A percentile compares a stretch with the other conserved stretches of the same genome.
These are phyloP conservation scores for Cremastobaeus sp. DNA, from an alignment of 2,888 invertebrate genomes.

Conservation along the genomic window DNA sequence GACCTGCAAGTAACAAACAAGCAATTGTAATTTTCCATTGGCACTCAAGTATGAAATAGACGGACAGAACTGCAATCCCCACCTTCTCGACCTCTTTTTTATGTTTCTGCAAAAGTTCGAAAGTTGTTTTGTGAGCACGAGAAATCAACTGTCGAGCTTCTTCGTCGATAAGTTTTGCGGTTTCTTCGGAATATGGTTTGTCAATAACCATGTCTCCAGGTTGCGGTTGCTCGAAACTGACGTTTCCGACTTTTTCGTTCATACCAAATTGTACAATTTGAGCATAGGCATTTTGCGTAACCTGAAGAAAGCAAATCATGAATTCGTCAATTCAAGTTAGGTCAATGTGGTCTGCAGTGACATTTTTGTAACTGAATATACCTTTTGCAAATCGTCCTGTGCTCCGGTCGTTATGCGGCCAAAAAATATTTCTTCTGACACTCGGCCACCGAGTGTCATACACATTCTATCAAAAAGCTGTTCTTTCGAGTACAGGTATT, in stretches of 20 bases:
- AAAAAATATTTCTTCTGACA: slow-evolving; percentile 98
- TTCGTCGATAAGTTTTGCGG: slow-evolving; percentile 95
- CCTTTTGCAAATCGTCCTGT: slow-evolving; percentile 93
- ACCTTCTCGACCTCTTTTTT: slow-evolving; percentile 92
- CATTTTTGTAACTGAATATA: neutral
- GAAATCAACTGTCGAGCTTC: slow-evolving; percentile 91
- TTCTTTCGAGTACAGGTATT: slow-evolving; percentile 97
- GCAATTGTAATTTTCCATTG: too few species aligned
- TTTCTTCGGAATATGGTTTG: slow-evolving; percentile 98
- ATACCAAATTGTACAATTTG: slow-evolving; percentile 99
- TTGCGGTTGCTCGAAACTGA: slow-evolving; percentile 96
- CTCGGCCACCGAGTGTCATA: slow-evolving; percentile 98
- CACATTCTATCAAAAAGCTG: slow-evolving; percentile 99
- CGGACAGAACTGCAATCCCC: too few species aligned
- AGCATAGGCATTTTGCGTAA: slow-evolving; percentile 97
- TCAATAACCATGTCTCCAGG: slow-evolving; percentile 95
- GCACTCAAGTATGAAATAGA: too few species aligned
- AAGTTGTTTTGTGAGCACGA: slow-evolving; percentile 89
- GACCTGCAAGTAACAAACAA: too few species aligned
- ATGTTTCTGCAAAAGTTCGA: slow-evolving; percentile 86
- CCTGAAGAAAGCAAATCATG: slow-evolving; percentile 63
- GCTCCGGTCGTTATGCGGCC: slow-evolving; percentile 97
- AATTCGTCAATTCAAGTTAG: neutral
- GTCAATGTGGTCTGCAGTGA: neutral
- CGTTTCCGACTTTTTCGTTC: slow-evolving; percentile 97